Conservation (phyloP, 2,113 vertebrate species). For the Rallus limicola region DNA sequence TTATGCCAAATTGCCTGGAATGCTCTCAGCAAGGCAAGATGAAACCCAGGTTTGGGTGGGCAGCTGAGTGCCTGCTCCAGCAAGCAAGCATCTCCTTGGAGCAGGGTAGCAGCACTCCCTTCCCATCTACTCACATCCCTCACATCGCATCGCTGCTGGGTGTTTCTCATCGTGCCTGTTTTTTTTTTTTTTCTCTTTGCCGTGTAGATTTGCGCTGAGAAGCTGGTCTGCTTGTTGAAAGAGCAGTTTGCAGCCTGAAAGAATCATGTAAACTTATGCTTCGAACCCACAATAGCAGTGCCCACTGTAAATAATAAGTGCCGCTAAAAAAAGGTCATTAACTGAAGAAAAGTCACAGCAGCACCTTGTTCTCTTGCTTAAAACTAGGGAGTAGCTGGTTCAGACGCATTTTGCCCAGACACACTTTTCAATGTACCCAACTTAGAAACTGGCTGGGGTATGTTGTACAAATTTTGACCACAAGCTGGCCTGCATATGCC, state of each 20-base stretch:
- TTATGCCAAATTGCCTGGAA: background rate
- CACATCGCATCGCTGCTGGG: background rate
- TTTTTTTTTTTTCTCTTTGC: background rate
- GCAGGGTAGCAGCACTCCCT: background rate
- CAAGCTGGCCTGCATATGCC: conserved; percentile 40
- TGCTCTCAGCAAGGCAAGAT: background rate
- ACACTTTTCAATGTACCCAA: background rate
- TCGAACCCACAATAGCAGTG: background rate
- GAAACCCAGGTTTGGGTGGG: background rate
- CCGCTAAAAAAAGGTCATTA: background rate
- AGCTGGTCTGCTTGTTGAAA: background rate
- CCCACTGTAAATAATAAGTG: background rate
- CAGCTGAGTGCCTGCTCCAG: background rate
- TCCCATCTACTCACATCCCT: background rate
- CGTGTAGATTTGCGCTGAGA: background rate
- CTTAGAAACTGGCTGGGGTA: background rate
- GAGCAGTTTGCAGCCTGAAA: background rate
- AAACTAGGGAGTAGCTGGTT: background rate
- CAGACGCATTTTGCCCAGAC: background rate
- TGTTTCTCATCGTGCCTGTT: background rate
- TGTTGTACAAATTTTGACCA: conserved; percentile 38
- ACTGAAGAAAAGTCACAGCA: background rate
- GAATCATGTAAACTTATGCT: background rate
- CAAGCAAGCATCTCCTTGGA: background rate
- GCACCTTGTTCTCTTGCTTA: background rate